These are phyloP conservation scores for Nilaparvata lugens DNA, from an alignment of 1,140 invertebrate species.

Conservation along the genomic window DNA sequence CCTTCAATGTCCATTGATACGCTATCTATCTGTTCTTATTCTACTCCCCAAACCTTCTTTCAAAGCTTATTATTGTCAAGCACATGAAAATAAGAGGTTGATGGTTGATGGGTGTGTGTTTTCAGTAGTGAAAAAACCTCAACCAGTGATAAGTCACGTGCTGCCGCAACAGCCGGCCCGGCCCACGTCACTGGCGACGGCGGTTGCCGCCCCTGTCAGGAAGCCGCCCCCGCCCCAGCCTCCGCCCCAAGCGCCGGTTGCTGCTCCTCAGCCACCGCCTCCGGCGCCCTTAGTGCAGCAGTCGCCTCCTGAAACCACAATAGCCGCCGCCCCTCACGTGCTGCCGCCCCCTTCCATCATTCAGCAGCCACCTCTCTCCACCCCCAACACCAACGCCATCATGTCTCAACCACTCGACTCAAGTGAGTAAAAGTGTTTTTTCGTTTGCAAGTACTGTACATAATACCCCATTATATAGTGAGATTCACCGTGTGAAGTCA, in stretches of 20 bases:
- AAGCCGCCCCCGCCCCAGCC: not conserved
- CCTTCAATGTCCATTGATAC: no score
- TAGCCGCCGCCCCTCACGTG: not conserved
- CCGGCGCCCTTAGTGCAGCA: not conserved
- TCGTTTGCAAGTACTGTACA: no score
- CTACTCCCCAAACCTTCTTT: no score
- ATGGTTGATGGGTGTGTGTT: not conserved
- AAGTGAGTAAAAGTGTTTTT: no score
- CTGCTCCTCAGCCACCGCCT: not conserved
- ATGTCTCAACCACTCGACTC: no score
- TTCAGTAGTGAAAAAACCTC: constrained; percentile 7
- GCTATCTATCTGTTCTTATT: no score
- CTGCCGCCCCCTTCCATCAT: constrained; percentile 1
- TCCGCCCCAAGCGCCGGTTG: not conserved
- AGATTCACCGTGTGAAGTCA: no score
- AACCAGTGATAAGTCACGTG: constrained; percentile 36
- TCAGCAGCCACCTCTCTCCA: not conserved
- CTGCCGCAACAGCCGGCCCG: constrained; percentile 40
- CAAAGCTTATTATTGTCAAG: no score
- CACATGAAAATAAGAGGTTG: no score
- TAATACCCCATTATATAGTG: no score
- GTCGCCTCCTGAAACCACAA: not conserved
- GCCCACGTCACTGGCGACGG: constrained; percentile 36
- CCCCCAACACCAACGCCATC: no score
- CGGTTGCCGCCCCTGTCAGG: constrained; percentile 29